These are phyloP conservation scores for Cacoxenus indagator DNA, from an alignment of 2,888 invertebrate species.

Conservation along the genomic window DNA sequence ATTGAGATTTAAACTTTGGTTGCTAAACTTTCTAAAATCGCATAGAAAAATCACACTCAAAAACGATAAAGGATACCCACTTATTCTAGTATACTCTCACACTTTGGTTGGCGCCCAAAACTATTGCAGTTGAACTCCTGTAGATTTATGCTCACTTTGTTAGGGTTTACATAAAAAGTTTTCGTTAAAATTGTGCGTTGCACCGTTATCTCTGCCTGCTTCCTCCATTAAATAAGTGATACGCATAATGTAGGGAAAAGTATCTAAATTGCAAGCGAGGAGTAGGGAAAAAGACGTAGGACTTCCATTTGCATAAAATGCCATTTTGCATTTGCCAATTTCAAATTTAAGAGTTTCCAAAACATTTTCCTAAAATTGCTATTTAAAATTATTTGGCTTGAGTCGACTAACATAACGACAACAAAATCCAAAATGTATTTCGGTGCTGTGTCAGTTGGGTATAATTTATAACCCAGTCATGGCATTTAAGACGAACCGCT, in stretches of 20 bases:
- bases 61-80: no score
- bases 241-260: background rate
- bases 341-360: background rate
- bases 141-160: no score
- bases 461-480: slow-evolving; percentile 4
- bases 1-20: no score
- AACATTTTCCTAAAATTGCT: background rate
- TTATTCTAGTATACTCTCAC: no score
- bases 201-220: no score
- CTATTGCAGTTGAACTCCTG: no score
- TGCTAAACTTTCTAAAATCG: no score
- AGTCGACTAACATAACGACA: background rate
- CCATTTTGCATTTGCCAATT: background rate
- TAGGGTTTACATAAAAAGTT: no score
- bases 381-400: slow-evolving; percentile 3
- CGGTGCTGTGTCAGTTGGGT: background rate
- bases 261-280: background rate
- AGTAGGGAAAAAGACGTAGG: background rate
- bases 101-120: no score
- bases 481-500: background rate
- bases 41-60: no score
- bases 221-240: no score
- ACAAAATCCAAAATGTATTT: slow-evolving; percentile 1
- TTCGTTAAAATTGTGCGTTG: no score
- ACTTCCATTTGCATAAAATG: background rate